Evolutionary conservation across 2,797 vertebrate genomes (phyloP), one percentile per base, ranked within the genome.

Genomic region (Paratrypauchen microcephalus): DNA sequence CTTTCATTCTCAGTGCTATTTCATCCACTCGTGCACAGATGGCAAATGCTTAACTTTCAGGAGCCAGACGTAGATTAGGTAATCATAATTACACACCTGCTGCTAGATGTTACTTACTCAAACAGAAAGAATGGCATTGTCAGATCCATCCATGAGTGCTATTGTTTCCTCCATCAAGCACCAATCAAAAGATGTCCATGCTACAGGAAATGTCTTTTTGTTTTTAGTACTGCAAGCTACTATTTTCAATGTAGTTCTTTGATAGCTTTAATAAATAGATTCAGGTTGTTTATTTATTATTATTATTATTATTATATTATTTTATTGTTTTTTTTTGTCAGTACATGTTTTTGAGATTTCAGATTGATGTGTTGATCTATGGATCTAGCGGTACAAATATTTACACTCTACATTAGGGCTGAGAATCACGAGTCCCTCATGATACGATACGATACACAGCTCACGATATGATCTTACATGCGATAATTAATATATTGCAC

Each of bases 21-120:
- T 47, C 24, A 45, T 47, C 15, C 61, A 18, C n/a, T 47, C 3
- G 3, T 62, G 41, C 39, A 47, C 39, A 63, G 23, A 63, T 26
- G 21, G 39, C 45, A 63, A 45, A 60, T 30, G 26, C 30, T 30
- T 21, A 23, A 45, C 21, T 24, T 63, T 45, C 61, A 23, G 21
- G 9, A 61, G 32, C 32, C 59, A 47, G 39, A 19, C 39, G 9
- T 61, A 23, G 59, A 41, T 61, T 39, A 61, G 55, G 24, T 45
- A 47, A 45, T 47, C 15, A 48, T 47, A 64, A 47, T 48, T 64
- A 24, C 23, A 64, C 61, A 64, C 41, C 55, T 57, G 55, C 61
- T 48, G 41, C 61, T 64, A 39, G 60, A 45, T 64, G 41, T 48
- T 64, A 47, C 61, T 63, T 63, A 45, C 13, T 64, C 41, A 48